Evolutionary conservation across 2,113 vertebrate species (phyloP).

Genomic region (Papio anubis): DNA sequence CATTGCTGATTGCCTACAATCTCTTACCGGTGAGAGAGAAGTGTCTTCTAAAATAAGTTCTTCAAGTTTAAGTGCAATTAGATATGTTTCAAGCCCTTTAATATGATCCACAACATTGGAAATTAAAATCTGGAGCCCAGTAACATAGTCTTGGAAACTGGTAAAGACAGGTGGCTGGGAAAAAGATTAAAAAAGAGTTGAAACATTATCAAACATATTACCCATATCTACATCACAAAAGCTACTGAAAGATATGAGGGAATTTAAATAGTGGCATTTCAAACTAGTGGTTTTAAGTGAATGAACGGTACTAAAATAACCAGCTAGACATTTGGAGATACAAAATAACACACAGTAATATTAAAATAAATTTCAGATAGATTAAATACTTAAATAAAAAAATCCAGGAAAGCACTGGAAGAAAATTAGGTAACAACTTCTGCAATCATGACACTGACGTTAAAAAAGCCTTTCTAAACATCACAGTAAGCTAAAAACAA

Average conservation of each 20-base stretch:
- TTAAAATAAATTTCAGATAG: neutral
- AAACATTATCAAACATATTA: slow-evolving; percentile 22
- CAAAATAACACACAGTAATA: neutral
- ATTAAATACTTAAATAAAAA: neutral
- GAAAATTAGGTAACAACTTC: neutral
- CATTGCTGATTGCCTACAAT: neutral
- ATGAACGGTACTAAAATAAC: neutral
- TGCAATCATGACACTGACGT: neutral
- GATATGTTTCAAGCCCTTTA: slow-evolving; percentile 90
- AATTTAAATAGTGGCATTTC: neutral
- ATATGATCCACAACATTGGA: slow-evolving; percentile 91
- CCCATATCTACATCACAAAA: neutral
- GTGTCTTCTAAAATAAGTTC: slow-evolving; percentile 90
- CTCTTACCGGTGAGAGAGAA: slow-evolving; percentile 87
- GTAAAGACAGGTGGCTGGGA: slow-evolving; percentile 91
- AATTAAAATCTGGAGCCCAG: slow-evolving; percentile 91
- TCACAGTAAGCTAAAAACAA: neutral
- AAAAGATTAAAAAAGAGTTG: slow-evolving; percentile 39
- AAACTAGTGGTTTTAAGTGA: neutral
- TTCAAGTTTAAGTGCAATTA: slow-evolving; percentile 93
- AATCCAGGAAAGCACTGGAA: neutral
- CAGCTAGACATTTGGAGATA: neutral
- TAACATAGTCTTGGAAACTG: slow-evolving; percentile 92
- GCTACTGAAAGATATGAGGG: neutral
- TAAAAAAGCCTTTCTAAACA: neutral